Base-by-base conservation (phyloP, 1,140 invertebrate species). In the Temnothorax curvispinosus region DNA sequence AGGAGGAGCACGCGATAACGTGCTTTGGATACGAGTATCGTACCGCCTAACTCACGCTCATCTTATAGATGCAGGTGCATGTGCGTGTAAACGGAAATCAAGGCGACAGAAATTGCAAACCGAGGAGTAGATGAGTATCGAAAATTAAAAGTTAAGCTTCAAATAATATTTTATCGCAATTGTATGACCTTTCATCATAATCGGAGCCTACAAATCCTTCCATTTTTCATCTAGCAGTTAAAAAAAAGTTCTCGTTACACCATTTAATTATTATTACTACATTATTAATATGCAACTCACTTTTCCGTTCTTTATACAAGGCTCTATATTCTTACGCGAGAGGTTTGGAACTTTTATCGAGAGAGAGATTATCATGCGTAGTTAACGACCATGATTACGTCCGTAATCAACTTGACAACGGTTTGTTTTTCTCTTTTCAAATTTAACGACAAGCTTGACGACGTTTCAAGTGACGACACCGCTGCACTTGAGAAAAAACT, bases 21-120 rank as follows among this genome's bases (percentile, higher is more conserved):
- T 90, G 90, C 89, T 91, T 89, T 56, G 80, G 56, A 32, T 90
- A 85, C 87, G 87, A 89, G 71, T 87, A 84, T 47, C 85, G 44
- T 58, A 52, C 44, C 44, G 52, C 38, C 60, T 81, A 88, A 78
- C 69, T 77, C 62, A 41, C 54, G 78, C 27, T 80, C 58, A 47
- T 82, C 47, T 60, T 81, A 50, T 35, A 56, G 27, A 65, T 58
- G 58, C 38, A 50, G 76, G 44, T 76, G 82, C 87, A 67, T 65
- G 27, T 58, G 32, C 35, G 38, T 78, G 69, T 65, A 47, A 84
- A 60, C 54, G 18, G 27, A 58, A 72, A n/a, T 44, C 18, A 77
- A 60, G 32, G 32, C 13, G 38, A 32, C 32, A 41, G 18, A 11
- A 71, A 81, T 44, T n/a, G 35, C 35, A 74, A 35, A 72, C 1